Evolutionary conservation across 1,140 invertebrate species (phyloP).

Genomic region (Neodiprion pinetum): DNA sequence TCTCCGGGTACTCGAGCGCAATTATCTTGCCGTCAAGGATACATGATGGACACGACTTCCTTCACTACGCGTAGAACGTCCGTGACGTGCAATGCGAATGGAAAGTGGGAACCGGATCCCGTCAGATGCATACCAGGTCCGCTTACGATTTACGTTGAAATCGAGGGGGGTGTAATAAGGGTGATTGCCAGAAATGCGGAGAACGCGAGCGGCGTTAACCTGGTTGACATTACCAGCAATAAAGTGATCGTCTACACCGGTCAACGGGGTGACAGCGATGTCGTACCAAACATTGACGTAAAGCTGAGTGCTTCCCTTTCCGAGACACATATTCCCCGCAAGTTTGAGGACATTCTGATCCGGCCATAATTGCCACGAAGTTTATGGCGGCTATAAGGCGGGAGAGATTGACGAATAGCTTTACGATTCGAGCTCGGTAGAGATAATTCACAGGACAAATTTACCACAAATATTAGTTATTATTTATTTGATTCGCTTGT

Average conservation of each 20-base stretch:
- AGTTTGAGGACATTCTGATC: neutral
- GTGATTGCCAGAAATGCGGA: neutral
- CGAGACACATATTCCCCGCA: neutral
- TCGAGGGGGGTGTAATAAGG: conserved; percentile 31
- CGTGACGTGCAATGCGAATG: conserved; percentile 45
- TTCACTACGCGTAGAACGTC: conserved; percentile 24
- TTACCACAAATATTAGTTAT: neutral
- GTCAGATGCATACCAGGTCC: conserved; percentile 56
- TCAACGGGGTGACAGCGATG: neutral
- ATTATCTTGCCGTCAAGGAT: conserved; percentile 43
- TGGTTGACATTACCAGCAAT: conserved; percentile 24
- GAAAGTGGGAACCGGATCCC: conserved; percentile 52
- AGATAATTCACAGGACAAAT: neutral
- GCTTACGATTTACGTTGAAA: conserved; percentile 42
- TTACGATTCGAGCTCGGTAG: neutral
- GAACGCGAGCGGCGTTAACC: conserved; percentile 19
- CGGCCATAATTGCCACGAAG: neutral
- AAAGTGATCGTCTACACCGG: conserved; percentile 26
- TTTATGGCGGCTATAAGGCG: neutral
- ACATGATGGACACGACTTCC: conserved; percentile 37
- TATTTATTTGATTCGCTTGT: neutral
- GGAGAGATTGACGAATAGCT: neutral
- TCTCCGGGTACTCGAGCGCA: conserved; percentile 41
- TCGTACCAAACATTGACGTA: conserved; percentile 24
- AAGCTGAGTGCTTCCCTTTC: conserved; percentile 15